Percentiles rank a stretch among this genome's conserved stretches.
Conservation (phyloP, 2,113 vertebrate genomes). For the Poecile atricapillus region DNA sequence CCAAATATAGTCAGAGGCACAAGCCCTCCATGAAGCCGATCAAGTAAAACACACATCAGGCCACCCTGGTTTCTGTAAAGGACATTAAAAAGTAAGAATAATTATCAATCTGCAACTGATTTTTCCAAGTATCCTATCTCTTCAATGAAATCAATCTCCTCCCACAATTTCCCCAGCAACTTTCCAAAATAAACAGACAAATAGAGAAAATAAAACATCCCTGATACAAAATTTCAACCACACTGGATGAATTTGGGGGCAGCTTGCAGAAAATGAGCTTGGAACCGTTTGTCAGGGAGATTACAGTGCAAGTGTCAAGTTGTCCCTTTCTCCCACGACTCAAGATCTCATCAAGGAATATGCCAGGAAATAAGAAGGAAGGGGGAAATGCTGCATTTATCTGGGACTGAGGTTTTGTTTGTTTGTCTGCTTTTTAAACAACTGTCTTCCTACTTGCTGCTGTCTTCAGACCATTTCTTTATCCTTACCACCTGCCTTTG, state of each 20-base stretch:
- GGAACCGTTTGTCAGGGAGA: background rate
- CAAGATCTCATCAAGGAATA: background rate
- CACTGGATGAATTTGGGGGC: background rate
- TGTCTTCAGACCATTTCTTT: background rate
- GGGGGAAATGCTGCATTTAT: background rate
- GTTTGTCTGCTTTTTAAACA: background rate
- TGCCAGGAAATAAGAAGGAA: background rate
- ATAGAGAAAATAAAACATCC: constrained; percentile 4
- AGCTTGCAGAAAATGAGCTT: background rate
- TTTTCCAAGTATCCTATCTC: constrained; percentile 42
- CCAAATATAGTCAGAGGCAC: constrained; percentile 62
- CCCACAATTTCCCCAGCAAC: constrained; percentile 37
- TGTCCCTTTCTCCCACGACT: background rate
- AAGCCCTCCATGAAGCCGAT: background rate
- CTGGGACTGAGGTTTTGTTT: background rate
- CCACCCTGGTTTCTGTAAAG: constrained; percentile 37
- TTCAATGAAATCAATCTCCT: constrained; percentile 11
- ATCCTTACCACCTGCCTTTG: background rate
- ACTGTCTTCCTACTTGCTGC: background rate
- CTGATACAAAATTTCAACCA: background rate
- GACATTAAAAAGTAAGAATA: constrained; percentile 32
- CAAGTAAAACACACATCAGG: constrained; percentile 16
- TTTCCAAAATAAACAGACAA: constrained; percentile 60
- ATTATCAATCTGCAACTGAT: constrained; percentile 25
- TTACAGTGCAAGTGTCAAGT: background rate